phyloP scores from a whole-genome alignment of 2,797 vertebrate species.

The Leptodactylus fallax region DNA sequence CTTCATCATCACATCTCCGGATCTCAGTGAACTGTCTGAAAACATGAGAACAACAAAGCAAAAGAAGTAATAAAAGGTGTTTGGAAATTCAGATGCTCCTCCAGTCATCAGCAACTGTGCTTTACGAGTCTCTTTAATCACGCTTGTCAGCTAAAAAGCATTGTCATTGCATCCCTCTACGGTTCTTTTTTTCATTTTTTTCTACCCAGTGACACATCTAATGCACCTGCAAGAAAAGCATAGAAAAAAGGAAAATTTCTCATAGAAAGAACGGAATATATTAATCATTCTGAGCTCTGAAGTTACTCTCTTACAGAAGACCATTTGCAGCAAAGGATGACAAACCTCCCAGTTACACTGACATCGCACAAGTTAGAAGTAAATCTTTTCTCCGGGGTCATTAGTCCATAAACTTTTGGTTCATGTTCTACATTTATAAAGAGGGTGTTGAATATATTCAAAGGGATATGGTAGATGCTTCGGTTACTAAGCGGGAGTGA shows the following conservation, averaged over 20 bases:
- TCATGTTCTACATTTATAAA: neutral
- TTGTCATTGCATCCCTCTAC: conserved; percentile 17
- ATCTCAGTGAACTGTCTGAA: conserved; percentile 22
- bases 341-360: conserved; percentile 14
- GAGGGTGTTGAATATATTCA: too few relatives aligned
- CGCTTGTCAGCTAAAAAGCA: conserved; percentile 14
- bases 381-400: neutral
- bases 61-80: conserved; percentile 2
- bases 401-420: neutral
- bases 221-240: conserved; percentile 43
- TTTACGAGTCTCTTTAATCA: conserved; percentile 39
- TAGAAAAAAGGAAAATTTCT: neutral
- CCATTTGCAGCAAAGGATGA: conserved; percentile 17
- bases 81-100: conserved; percentile 10
- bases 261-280: neutral
- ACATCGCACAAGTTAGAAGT: neutral
- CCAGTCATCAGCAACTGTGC: conserved; percentile 6
- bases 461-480: too few relatives aligned
- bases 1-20: neutral
- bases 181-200: neutral
- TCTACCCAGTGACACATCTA: conserved; percentile 8
- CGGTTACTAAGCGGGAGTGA: too few relatives aligned
- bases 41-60: conserved; percentile 27
- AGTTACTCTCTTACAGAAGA: neutral
- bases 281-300: conserved; percentile 10